Conservation (phyloP, 2,888 invertebrate genomes). For the Callinectes sapidus region DNA sequence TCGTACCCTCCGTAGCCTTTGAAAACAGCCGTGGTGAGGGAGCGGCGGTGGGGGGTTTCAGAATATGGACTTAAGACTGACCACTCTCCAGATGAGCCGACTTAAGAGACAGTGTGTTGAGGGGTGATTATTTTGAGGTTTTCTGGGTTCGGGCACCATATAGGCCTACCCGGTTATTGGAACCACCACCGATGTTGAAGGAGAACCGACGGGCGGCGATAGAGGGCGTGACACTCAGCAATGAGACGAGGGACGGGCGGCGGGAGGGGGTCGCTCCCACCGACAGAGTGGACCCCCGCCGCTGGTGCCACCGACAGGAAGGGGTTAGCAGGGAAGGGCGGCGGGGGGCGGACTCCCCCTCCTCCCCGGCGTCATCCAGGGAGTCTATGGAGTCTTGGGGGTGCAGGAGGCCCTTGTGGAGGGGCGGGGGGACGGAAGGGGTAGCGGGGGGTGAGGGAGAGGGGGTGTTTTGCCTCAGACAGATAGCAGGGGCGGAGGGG, state of each 20-base stretch:
- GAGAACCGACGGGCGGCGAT: conserved; percentile 63
- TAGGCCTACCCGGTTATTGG: conserved; percentile 57
- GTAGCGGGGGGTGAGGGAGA: conserved; percentile 51
- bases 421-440: conserved; percentile 34
- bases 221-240: conserved; percentile 66
- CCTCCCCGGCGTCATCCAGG: conserved; percentile 49
- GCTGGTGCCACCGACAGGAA: conserved; percentile 48
- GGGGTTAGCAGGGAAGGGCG: conserved; percentile 10
- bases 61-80: too few species aligned
- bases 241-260: conserved; percentile 58
- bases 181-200: conserved; percentile 65
- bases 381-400: conserved; percentile 56
- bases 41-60: too few species aligned
- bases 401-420: conserved; percentile 4
- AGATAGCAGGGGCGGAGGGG: conserved; percentile 54
- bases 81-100: too few species aligned
- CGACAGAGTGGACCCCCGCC: conserved; percentile 60
- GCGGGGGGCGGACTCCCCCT: conserved; percentile 50
- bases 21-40: too few species aligned
- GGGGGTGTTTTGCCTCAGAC: conserved; percentile 62
- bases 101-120: neutral
- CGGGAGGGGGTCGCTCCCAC: conserved; percentile 51
- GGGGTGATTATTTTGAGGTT: neutral
- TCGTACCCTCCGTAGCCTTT: too few species aligned
- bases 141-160: neutral